Evolutionary conservation across 2,797 vertebrate genomes (phyloP), one percentile per base, ranked within the genome.

Genomic region (Nannoperca australis): DNA sequence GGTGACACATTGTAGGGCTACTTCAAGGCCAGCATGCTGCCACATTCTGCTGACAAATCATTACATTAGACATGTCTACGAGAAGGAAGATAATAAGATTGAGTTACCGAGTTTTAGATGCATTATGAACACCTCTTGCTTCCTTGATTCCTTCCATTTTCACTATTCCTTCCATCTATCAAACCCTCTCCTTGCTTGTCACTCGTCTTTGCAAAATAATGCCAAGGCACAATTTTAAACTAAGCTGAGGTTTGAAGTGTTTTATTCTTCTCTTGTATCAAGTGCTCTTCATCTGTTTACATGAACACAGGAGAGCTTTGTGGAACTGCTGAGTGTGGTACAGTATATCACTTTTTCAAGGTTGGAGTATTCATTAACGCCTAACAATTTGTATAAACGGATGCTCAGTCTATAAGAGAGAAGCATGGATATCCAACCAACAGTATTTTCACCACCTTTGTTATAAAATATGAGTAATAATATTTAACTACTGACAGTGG

Each of bases 1-100:
- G 84, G 87, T 93, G 93, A 94, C 87, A 92, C 91, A 91, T 92
- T 64, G 90, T 81, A 66, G 85, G 74, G 91, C 81, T 90, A 84
- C 84, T 92, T 91, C 92, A 93, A 94, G 92, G 92, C 92, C 88
- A 85, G 84, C 69, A 20, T 76, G 79, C 73, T 76, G 85, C 85
- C 77, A 90, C 82, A 87, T 91, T 91, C 85, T 89, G 89, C 91
- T 90, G 92, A 93, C 89, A 94, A 93, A 94, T 93, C 92, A 90
- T 92, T 91, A 75, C 86, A 93, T 94, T 93, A 92, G 87, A 91
- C 83, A 73, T 83, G 90, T 89, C 87, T 68, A 91, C 85, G 69
- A 90, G 85, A 84, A 55, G 79, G 71, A 77, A 82, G 88, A 91
- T 92, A 87, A 91, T 90, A 91, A 89, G 89, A 94, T 92, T 90